Conservation (phyloP, 2,888 invertebrate species). For the Smittia aterrima region DNA sequence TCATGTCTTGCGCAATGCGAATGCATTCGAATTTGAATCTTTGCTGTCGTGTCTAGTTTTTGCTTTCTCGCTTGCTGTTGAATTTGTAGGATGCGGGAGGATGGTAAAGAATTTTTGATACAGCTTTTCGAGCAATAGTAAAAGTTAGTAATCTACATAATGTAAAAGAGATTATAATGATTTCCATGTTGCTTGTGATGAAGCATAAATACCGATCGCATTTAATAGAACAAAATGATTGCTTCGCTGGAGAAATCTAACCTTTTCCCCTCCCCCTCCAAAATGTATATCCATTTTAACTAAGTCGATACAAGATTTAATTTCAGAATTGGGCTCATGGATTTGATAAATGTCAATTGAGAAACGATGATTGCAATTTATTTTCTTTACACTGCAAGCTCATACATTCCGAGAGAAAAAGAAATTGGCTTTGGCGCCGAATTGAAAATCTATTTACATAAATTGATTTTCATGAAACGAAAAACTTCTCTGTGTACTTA, state of each 20-base stretch:
- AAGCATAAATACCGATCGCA: too few species aligned
- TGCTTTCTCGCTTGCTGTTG: conserved; percentile 18
- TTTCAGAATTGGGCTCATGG: too few species aligned
- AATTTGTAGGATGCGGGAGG: neutral
- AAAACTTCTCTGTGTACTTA: too few species aligned
- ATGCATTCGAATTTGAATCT: conserved; percentile 11
- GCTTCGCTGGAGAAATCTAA: too few species aligned
- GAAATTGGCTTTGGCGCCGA: too few species aligned
- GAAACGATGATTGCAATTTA: too few species aligned
- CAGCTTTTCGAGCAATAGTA: conserved; percentile 29
- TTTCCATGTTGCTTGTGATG: conserved; percentile 15
- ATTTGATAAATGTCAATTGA: too few species aligned
- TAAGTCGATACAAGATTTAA: too few species aligned
- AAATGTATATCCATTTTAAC: too few species aligned
- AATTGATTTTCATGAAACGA: neutral
- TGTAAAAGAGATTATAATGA: conserved; percentile 28
- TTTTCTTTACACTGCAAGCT: neutral
- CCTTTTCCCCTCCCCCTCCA: too few species aligned
- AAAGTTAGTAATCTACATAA: conserved; percentile 36
- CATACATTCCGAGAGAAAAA: too few species aligned
- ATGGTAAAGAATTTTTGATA: conserved; percentile 19
- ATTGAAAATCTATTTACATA: neutral
- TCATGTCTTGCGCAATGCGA: conserved; percentile 21
- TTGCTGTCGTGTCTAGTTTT: conserved; percentile 30
- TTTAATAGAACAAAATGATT: too few species aligned